A percentile compares a stretch with the other conserved stretches of the same genome.
phyloP scores from a whole-genome alignment of 2,113 vertebrate genomes.

The Gallinago undulata region DNA sequence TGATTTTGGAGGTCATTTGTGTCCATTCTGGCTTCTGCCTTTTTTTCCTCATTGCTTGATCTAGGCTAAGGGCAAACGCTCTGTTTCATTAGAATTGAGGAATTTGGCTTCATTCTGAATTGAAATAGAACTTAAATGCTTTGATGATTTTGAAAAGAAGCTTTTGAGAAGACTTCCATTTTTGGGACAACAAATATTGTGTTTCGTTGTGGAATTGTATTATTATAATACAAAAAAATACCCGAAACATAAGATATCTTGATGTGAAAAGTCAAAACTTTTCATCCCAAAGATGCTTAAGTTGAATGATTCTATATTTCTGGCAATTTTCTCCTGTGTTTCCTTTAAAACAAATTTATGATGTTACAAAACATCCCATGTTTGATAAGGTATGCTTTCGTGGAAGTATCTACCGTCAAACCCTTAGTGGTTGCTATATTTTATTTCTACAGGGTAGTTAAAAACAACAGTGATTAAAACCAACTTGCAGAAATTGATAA shows the following conservation, averaged over 20 bases:
- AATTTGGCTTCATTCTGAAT: neutral
- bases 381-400: neutral
- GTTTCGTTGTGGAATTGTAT: neutral
- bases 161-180: neutral
- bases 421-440: neutral
- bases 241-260: neutral
- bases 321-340: rapidly evolving
- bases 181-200: neutral
- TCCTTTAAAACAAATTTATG: neutral
- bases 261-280: neutral
- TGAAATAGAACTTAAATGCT: neutral
- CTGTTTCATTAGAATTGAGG: neutral
- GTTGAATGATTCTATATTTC: neutral
- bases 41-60: neutral
- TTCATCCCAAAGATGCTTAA: neutral
- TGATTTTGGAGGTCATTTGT: neutral
- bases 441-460: neutral
- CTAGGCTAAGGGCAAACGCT: neutral
- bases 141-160: neutral
- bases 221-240: neutral
- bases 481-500: neutral
- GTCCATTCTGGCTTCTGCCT: neutral
- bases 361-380: neutral
- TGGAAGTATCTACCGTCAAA: neutral
- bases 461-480: neutral